A percentile compares a stretch with the other conserved stretches of the same genome.
These are phyloP conservation scores for Bombyx mandarina DNA, from an alignment of 1,140 invertebrate genomes.

Conservation along the genomic window DNA sequence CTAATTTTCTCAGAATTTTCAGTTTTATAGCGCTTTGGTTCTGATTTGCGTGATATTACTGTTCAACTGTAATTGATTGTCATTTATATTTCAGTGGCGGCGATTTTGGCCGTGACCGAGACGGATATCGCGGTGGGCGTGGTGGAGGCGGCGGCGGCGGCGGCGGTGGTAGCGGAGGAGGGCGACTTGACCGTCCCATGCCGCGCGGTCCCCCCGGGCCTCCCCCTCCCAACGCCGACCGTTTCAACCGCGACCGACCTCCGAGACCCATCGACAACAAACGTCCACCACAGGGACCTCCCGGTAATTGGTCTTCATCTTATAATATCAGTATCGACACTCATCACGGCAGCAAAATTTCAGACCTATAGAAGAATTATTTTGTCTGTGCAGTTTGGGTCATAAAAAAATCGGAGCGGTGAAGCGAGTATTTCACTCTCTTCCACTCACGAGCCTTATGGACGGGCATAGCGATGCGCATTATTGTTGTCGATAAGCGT, in stretches of 20 bases:
- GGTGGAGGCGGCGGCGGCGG: not conserved
- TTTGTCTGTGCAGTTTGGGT: too few relatives aligned
- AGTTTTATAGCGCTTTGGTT: too few relatives aligned
- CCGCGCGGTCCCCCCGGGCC: not conserved
- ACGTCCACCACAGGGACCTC: conserved; percentile 6
- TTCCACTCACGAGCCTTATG: too few relatives aligned
- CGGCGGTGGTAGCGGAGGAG: not conserved
- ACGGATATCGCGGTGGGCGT: not conserved
- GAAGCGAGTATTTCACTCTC: too few relatives aligned
- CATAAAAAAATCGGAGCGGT: too few relatives aligned
- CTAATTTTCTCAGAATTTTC: too few relatives aligned
- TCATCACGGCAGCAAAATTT: not conserved
- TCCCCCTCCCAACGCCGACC: not conserved
- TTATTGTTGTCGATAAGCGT: too few relatives aligned
- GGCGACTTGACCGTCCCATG: not conserved
- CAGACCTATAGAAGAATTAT: too few relatives aligned
- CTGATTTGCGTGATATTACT: too few relatives aligned
- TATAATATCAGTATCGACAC: not conserved
- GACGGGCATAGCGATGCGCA: too few relatives aligned
- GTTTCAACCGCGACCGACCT: conserved; percentile 7
- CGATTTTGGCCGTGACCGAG: not conserved
- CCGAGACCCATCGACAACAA: conserved; percentile 11
- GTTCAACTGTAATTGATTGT: too few relatives aligned
- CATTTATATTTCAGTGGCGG: not conserved
- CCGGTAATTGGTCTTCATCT: not conserved